These are phyloP conservation scores for Agrypnia vestita DNA, from an alignment of 1,140 invertebrate genomes.

Conservation along the genomic window DNA sequence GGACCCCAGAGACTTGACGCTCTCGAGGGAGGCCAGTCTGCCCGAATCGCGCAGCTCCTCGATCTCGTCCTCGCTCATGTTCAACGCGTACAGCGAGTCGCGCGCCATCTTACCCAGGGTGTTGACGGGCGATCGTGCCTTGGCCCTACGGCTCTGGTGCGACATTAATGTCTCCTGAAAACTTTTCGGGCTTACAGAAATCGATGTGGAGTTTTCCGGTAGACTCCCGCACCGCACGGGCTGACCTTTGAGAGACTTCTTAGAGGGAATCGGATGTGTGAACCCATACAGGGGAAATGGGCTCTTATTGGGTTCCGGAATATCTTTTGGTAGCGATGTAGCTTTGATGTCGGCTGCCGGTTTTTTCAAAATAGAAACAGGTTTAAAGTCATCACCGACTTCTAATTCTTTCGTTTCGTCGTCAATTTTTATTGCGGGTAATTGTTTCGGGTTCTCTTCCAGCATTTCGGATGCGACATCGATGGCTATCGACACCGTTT, in stretches of 20 bases:
- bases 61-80: conserved; percentile 71
- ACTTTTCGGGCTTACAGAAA: conserved; percentile 69
- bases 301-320: conserved; percentile 48
- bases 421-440: neutral
- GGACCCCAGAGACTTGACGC: conserved; percentile 68
- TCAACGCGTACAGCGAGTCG: conserved; percentile 68
- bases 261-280: conserved; percentile 41
- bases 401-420: neutral
- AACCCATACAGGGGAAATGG: conserved; percentile 27
- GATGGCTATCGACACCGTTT: neutral
- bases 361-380: conserved; percentile 53
- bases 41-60: conserved; percentile 67
- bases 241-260: conserved; percentile 37
- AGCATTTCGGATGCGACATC: conserved; percentile 32
- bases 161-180: conserved; percentile 68
- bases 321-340: conserved; percentile 50
- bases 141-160: conserved; percentile 57
- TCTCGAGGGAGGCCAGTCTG: conserved; percentile 69
- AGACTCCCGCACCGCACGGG: conserved; percentile 55
- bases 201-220: conserved; percentile 52
- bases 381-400: conserved; percentile 35
- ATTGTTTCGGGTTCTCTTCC: neutral
- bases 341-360: neutral
- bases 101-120: conserved; percentile 69
- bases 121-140: conserved; percentile 64